phyloP scores from a whole-genome alignment of 2,797 vertebrate species.

The Enteromius mattozi region DNA sequence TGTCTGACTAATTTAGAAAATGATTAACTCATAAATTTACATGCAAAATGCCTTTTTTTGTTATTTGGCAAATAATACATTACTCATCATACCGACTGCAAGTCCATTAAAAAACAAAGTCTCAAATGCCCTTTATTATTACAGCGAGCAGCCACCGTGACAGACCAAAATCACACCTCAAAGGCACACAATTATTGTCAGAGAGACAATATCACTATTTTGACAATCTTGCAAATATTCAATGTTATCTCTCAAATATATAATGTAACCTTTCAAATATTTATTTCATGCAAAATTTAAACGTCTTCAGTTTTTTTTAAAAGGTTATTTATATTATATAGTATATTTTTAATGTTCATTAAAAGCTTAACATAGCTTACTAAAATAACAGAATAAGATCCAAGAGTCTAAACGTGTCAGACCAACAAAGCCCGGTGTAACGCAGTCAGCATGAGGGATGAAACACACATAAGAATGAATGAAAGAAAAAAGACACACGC shows the following conservation, averaged over 20 bases:
- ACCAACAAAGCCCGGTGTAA: slow-evolving; percentile 38
- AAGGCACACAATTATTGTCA: slow-evolving; percentile 22
- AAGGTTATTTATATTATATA: background rate
- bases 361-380: background rate
- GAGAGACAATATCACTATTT: slow-evolving; percentile 9
- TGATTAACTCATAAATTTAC: background rate
- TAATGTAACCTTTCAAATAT: background rate
- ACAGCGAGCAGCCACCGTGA: slow-evolving; percentile 1
- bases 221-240: background rate
- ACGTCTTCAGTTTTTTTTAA: background rate
- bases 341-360: background rate
- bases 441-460: slow-evolving; percentile 9
- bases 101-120: background rate
- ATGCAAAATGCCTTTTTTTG: background rate
- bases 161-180: slow-evolving; percentile 20
- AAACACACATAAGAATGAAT: slow-evolving; percentile 29
- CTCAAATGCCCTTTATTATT: background rate
- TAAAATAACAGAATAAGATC: background rate
- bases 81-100: background rate
- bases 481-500: slow-evolving; percentile 15
- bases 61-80: slow-evolving; percentile 5
- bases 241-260: background rate
- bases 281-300: background rate
- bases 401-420: slow-evolving; percentile 2
- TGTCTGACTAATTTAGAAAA: slow-evolving; percentile 33